Evolutionary conservation across 2,797 vertebrate species (phyloP).

Genomic region (Orestias chungarensis): DNA sequence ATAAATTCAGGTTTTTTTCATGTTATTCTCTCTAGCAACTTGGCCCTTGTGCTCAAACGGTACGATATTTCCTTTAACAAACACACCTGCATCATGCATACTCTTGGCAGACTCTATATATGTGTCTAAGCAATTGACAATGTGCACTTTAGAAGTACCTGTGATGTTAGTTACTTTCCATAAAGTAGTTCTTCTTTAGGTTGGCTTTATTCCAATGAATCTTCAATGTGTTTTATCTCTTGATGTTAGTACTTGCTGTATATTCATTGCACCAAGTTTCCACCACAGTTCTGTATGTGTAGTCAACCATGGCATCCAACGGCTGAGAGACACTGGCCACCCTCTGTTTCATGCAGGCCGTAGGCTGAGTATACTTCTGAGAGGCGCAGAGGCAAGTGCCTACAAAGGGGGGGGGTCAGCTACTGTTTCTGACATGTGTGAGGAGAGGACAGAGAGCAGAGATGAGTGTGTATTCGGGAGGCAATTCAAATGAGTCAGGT

Average conservation of each 20-base stretch:
- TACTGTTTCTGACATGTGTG: slow-evolving; percentile 36
- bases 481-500: slow-evolving; percentile 49
- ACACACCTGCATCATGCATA: background rate
- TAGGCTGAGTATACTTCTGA: slow-evolving; percentile 52
- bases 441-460: slow-evolving; percentile 2
- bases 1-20: too few relatives aligned
- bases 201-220: too few relatives aligned
- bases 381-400: slow-evolving; percentile 26
- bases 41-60: too few relatives aligned
- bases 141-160: background rate
- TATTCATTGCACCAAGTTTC: slow-evolving; percentile 24
- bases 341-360: slow-evolving; percentile 32
- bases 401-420: slow-evolving; percentile 21
- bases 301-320: slow-evolving; percentile 8
- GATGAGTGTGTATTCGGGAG: slow-evolving; percentile 24
- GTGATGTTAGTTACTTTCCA: background rate
- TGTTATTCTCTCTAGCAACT: too few relatives aligned
- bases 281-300: slow-evolving; percentile 1
- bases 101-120: background rate
- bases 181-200: too few relatives aligned
- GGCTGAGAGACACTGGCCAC: slow-evolving; percentile 32
- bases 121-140: background rate
- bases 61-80: background rate
- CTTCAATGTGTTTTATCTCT: slow-evolving; percentile 14
- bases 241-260: slow-evolving; percentile 1